Evolutionary conservation across 2,797 vertebrate genomes (phyloP).

Genomic region (Syncerus caffer): DNA sequence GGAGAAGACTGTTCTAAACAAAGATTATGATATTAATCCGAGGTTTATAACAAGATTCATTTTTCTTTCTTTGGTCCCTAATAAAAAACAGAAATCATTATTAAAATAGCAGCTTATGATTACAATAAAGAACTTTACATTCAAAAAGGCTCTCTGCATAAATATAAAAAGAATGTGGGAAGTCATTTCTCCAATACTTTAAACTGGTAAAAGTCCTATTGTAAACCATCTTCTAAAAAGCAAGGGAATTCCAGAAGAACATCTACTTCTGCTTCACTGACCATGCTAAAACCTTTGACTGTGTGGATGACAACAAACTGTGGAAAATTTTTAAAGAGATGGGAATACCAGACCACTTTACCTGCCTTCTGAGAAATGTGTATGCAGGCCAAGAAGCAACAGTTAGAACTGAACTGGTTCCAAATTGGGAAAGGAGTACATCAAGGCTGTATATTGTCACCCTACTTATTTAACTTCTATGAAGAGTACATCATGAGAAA

Average conservation of each 20-base stretch:
- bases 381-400: not conserved
- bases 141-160: not conserved
- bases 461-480: not conserved
- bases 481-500: not conserved
- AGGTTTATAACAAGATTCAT: not conserved
- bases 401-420: not conserved
- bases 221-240: not conserved
- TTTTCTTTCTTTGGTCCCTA: not conserved
- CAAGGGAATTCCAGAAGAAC: not conserved
- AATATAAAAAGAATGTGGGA: not conserved
- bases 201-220: not conserved
- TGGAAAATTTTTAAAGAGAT: not conserved
- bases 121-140: not conserved
- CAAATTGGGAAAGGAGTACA: not conserved
- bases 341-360: not conserved
- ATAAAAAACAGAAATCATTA: conserved; percentile 18
- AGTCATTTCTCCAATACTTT: not conserved
- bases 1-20: not conserved
- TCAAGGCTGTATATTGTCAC: not conserved
- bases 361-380: not conserved
- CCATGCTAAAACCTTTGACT: not conserved
- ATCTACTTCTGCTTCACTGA: not conserved
- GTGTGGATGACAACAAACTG: not conserved
- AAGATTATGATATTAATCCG: conserved; percentile 17
- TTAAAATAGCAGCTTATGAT: not conserved